phyloP scores from a whole-genome alignment of 1,140 invertebrate species.

The Hylaeus anthracinus region DNA sequence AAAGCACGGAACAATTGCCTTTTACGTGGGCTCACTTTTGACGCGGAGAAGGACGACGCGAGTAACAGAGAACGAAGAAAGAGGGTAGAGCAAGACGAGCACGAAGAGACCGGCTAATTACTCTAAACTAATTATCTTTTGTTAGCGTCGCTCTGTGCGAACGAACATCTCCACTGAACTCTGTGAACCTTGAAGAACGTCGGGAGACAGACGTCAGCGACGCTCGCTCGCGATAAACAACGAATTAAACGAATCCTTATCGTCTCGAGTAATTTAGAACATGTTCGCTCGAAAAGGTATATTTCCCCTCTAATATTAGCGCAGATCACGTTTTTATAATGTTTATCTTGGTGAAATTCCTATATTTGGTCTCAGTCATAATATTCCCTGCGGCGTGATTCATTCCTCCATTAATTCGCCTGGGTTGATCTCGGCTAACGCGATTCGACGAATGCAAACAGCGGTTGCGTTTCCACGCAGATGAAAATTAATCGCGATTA shows the following conservation, averaged over 20 bases:
- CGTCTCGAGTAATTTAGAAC: constrained; percentile 13
- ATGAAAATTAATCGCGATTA: neutral
- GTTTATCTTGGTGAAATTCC: too few relatives aligned
- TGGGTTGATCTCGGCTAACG: neutral
- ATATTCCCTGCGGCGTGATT: too few relatives aligned
- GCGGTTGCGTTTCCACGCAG: neutral
- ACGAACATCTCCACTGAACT: neutral
- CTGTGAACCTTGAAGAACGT: constrained; percentile 14
- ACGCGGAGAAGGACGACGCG: constrained; percentile 19
- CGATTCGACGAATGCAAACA: neutral
- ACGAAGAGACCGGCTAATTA: constrained; percentile 69
- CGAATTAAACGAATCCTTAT: neutral
- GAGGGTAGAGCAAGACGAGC: constrained; percentile 8
- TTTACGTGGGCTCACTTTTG: constrained; percentile 49
- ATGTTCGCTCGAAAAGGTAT: neutral
- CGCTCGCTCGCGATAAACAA: constrained; percentile 5
- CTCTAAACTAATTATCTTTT: constrained; percentile 76
- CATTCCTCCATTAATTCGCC: too few relatives aligned
- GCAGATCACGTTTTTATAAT: too few relatives aligned
- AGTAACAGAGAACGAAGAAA: constrained; percentile 2
- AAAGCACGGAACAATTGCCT: constrained; percentile 60
- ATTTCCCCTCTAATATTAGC: too few relatives aligned
- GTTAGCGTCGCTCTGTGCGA: constrained; percentile 58
- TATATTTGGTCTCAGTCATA: too few relatives aligned
- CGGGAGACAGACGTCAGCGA: neutral